phyloP scores from a whole-genome alignment of 1,140 invertebrate genomes.

The Artemia franciscana region DNA sequence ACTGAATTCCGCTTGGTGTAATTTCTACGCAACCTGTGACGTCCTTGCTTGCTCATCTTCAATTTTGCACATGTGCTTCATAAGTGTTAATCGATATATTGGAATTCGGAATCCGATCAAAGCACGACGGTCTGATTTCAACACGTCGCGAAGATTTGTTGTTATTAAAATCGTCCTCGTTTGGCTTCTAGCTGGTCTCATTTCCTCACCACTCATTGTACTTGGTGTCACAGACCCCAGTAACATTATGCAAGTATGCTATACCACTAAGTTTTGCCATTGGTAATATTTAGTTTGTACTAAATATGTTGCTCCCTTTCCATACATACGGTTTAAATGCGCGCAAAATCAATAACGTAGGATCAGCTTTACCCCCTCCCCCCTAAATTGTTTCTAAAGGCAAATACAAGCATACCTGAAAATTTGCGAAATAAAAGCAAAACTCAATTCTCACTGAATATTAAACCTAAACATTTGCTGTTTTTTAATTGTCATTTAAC shows the following conservation, averaged over 20 bases:
- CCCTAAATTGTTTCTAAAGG: too few relatives aligned
- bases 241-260: slow-evolving; percentile 19
- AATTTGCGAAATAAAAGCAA: too few relatives aligned
- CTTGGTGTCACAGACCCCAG: slow-evolving; percentile 37
- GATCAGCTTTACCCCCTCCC: too few relatives aligned
- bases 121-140: slow-evolving; percentile 30
- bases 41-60: slow-evolving; percentile 80
- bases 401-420: too few relatives aligned
- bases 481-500: too few relatives aligned
- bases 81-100: slow-evolving; percentile 71
- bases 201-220: slow-evolving; percentile 64
- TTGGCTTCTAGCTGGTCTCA: slow-evolving; percentile 60
- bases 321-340: too few relatives aligned
- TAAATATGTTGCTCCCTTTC: too few relatives aligned
- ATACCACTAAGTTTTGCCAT: background rate
- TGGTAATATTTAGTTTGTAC: too few relatives aligned
- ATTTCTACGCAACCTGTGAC: slow-evolving; percentile 78
- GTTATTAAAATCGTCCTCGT: slow-evolving; percentile 58
- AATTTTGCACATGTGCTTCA: slow-evolving; percentile 94
- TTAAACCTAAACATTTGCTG: too few relatives aligned
- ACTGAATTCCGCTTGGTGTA: slow-evolving; percentile 61
- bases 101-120: slow-evolving; percentile 72
- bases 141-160: slow-evolving; percentile 45
- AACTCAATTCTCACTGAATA: too few relatives aligned
- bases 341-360: too few relatives aligned